Conservation (phyloP, 53 echinoderm and acorn worm species). For the Patiria pectinifera region DNA sequence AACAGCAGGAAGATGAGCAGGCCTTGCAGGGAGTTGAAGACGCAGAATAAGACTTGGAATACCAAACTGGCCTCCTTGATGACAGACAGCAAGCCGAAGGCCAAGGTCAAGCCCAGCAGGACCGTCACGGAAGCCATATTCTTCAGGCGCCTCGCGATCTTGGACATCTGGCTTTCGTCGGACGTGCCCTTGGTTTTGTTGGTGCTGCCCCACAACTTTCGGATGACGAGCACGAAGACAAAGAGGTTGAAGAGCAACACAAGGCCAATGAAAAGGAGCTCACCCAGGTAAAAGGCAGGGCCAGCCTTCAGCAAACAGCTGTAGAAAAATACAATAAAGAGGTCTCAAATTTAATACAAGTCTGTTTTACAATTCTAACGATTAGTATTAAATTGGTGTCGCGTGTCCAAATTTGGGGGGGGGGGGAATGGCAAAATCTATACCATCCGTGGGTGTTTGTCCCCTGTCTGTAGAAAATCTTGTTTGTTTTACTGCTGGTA, state of each 20-base stretch:
- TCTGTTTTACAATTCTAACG: too few species aligned
- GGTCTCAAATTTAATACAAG: too few species aligned
- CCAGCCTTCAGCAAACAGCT: constrained; percentile 77
- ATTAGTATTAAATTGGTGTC: too few species aligned
- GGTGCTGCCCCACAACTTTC: constrained; percentile 54
- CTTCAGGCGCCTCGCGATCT: constrained; percentile 32
- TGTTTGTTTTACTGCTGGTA: too few species aligned
- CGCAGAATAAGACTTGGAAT: constrained; percentile 81
- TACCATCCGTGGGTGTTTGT: too few species aligned
- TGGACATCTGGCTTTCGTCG: constrained; percentile 7
- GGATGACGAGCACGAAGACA: constrained; percentile 59
- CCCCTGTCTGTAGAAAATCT: too few species aligned
- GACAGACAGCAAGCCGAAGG: constrained; percentile 77
- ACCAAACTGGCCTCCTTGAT: constrained; percentile 49
- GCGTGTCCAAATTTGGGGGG: too few species aligned
- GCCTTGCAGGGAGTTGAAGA: constrained; percentile 87
- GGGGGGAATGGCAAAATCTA: too few species aligned
- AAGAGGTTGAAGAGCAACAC: constrained; percentile 62
- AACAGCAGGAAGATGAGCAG: constrained; percentile 85
- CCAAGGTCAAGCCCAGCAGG: constrained; percentile 83
- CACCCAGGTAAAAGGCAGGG: constrained; percentile 63
- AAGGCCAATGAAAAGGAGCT: constrained; percentile 57
- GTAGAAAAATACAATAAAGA: neutral
- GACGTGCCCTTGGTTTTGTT: constrained; percentile 22
- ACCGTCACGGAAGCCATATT: constrained; percentile 63